A percentile compares a stretch with the other conserved stretches of the same genome.
These are phyloP conservation scores for Acanthisitta chloris DNA, from an alignment of 2,113 vertebrate species.

Conservation along the genomic window DNA sequence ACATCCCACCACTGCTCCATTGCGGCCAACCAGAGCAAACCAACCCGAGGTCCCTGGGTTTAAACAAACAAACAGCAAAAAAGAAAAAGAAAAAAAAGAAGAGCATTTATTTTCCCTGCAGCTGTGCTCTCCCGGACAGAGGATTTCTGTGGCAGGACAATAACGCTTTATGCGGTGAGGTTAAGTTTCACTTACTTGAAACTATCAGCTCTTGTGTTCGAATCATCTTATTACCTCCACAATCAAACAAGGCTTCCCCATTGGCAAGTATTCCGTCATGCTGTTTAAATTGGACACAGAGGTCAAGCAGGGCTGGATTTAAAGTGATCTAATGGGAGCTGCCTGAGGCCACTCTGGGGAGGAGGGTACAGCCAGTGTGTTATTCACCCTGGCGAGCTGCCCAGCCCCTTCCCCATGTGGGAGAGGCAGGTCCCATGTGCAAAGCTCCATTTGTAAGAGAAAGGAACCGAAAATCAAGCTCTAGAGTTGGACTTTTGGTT, in stretches of 20 bases:
- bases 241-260: constrained; percentile 62
- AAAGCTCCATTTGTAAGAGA: neutral
- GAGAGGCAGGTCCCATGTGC: neutral
- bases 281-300: neutral
- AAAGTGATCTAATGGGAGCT: neutral
- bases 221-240: constrained; percentile 56
- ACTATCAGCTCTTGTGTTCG: constrained; percentile 73
- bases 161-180: constrained; percentile 77
- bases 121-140: constrained; percentile 79
- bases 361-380: fast-evolving
- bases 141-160: constrained; percentile 84
- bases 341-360: neutral
- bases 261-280: neutral
- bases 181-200: constrained; percentile 80
- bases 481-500: neutral
- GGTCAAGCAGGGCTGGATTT: neutral
- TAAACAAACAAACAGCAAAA: constrained; percentile 55
- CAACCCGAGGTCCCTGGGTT: neutral
- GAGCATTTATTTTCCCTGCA: constrained; percentile 83
- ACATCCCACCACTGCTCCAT: fast-evolving
- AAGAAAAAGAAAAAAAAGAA: constrained; percentile 47
- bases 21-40: fast-evolving
- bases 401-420: neutral
- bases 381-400: neutral
- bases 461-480: neutral